A percentile compares a stretch with the other conserved stretches of the same genome.
phyloP scores from a whole-genome alignment of 2,113 vertebrate species.

The Columba janthina region DNA sequence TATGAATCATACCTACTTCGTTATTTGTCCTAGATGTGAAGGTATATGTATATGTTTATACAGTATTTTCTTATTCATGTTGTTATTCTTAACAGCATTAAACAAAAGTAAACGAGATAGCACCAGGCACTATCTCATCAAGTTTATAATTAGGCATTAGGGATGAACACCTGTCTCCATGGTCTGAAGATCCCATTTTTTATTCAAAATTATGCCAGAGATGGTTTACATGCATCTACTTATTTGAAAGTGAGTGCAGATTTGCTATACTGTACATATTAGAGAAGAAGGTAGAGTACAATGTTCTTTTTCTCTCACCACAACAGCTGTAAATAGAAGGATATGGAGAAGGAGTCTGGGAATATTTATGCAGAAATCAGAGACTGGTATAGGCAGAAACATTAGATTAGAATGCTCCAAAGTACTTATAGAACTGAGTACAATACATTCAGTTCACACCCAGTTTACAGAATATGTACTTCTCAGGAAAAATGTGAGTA shows the following conservation, averaged over 20 bases:
- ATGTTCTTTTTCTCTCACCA: not conserved
- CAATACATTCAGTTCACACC: accelerated
- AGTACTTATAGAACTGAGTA: not conserved
- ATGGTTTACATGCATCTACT: not conserved
- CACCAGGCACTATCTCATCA: conserved; percentile 10
- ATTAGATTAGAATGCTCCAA: not conserved
- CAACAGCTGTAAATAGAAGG: no score
- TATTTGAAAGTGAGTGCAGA: not conserved
- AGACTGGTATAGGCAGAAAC: not conserved
- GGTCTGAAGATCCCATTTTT: not conserved
- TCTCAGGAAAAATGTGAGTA: not conserved
- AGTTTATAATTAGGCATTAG: conserved; percentile 20
- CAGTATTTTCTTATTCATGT: not conserved
- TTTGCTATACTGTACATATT: not conserved
- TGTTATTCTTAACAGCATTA: not conserved
- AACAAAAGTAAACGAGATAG: not conserved
- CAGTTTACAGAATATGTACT: not conserved
- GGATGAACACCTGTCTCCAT: not conserved
- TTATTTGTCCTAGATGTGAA: not conserved
- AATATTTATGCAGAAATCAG: not conserved
- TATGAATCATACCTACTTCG: not conserved
- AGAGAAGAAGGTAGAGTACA: not conserved
- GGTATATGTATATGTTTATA: not conserved
- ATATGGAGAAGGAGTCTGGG: not conserved
- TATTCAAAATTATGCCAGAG: not conserved